phyloP scores from a whole-genome alignment of 2,888 invertebrate genomes.

The Orchesellides sinensis region DNA sequence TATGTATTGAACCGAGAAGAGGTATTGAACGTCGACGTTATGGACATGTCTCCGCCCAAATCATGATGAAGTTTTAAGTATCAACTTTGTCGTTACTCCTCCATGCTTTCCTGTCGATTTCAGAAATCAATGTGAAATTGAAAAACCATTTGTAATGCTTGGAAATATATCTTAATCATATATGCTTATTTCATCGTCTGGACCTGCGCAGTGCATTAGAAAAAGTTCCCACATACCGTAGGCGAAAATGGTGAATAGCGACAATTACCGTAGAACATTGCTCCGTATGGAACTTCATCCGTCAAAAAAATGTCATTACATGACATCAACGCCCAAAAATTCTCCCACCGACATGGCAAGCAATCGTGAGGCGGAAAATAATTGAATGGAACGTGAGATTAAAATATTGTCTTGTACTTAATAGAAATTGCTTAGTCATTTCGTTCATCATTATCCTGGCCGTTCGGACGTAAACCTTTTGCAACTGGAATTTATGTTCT shows the following conservation, averaged over 20 bases:
- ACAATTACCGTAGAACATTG: conserved; percentile 1
- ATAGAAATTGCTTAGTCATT: conserved; percentile 29
- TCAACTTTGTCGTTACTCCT: neutral
- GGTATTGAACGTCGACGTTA: conserved; percentile 7
- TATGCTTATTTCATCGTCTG: neutral
- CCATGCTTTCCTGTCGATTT: conserved; percentile 3
- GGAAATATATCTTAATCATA: neutral
- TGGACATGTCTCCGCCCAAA: conserved; percentile 19
- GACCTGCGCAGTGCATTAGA: neutral
- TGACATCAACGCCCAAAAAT: conserved; percentile 6
- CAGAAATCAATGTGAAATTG: neutral
- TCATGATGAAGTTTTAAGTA: neutral
- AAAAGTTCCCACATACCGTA: neutral
- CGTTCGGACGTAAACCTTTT: neutral
- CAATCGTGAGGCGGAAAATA: conserved; percentile 7
- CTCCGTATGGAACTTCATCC: neutral
- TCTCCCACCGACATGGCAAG: neutral
- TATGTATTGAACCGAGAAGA: neutral
- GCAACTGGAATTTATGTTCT: conserved; percentile 41
- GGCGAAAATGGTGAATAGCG: conserved; percentile 16
- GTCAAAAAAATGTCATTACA: neutral
- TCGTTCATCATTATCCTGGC: neutral
- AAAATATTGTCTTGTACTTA: neutral
- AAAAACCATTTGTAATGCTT: conserved; percentile 15
- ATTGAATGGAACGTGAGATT: conserved; percentile 19